Evolutionary conservation across 1,140 invertebrate genomes (phyloP).

Genomic region (Brachystomella parvula): DNA sequence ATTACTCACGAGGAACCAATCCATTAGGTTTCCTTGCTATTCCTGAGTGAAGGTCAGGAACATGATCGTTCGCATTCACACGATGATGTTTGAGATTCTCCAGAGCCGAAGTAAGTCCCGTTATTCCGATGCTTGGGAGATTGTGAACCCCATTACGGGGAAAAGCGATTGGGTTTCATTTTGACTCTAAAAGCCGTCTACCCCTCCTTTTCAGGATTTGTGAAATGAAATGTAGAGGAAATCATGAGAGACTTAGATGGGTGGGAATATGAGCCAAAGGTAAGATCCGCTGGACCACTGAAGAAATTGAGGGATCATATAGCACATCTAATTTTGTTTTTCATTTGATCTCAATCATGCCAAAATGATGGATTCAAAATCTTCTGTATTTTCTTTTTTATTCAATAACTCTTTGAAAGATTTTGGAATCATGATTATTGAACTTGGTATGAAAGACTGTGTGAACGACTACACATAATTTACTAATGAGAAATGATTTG

Average conservation of each 20-base stretch:
- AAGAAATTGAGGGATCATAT: slow-evolving; percentile 11
- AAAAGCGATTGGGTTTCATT: not conserved
- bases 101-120: not conserved
- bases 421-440: slow-evolving; percentile 17
- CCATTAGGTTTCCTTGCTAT: slow-evolving; percentile 8
- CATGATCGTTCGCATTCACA: too few relatives aligned
- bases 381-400: too few relatives aligned
- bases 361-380: too few relatives aligned
- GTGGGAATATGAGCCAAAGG: not conserved
- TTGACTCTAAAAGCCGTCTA: slow-evolving; percentile 8
- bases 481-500: slow-evolving; percentile 38
- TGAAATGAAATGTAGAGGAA: slow-evolving; percentile 11
- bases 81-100: not conserved
- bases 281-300: too few relatives aligned
- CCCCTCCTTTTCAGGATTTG: slow-evolving; percentile 9
- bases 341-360: too few relatives aligned
- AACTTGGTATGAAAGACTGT: slow-evolving; percentile 20
- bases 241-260: not conserved
- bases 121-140: too few relatives aligned
- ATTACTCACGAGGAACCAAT: not conserved
- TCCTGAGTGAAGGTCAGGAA: slow-evolving; percentile 7
- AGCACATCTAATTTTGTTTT: not conserved
- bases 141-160: not conserved
- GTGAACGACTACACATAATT: slow-evolving; percentile 35
- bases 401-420: slow-evolving; percentile 7